Base-by-base conservation (phyloP, 2,888 invertebrate species). In the Xestia sexstrigata region DNA sequence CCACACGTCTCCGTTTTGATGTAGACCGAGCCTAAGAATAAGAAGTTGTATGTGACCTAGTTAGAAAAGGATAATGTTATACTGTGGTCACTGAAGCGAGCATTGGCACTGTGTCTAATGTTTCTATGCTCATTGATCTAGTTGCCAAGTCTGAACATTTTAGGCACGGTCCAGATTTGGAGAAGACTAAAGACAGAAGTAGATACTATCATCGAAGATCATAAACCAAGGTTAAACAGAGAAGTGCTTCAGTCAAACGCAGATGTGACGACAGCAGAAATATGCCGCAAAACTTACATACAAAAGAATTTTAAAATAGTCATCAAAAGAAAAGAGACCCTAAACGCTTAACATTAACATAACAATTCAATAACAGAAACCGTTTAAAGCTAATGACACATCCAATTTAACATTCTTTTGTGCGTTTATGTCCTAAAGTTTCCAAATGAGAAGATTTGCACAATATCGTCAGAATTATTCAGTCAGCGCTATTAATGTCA, bases 401-500 rank as follows among this genome's bases (percentile, higher is more conserved):
- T 72, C 20, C 47, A 71, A 81, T 69, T 84, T 76, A 52, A 52
- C 49, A 74, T 82, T 82, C 52, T 52, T 75, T 77, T 70, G 58
- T 63, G 55, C 15, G 39, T 73, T 82, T 35, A 62, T 30, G 39
- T 5, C 15, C 35, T 58, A 63, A 55, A n/a, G 55, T 74, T 76
- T 72, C 62, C 42, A 78, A 85, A 75, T 75, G 82, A 85, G 67
- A 63, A 60, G 72, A 73, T 73, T 81, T 66, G 45, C 62, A 66
- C 63, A 82, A 78, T 60, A 65, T 63, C 47, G 63, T 70, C 58
- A 49, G 49, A 77, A 70, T 76, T 72, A 78, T 78, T 72, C 76
- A 73, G 60, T 67, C 63, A 69, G 62, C 52, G 75, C 58, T 77
- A 72, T 79, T 78, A 70, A 85, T 81, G 88, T 87, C 87, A 82